phyloP scores from a whole-genome alignment of 2,113 vertebrate species.

The Tichodroma muraria region DNA sequence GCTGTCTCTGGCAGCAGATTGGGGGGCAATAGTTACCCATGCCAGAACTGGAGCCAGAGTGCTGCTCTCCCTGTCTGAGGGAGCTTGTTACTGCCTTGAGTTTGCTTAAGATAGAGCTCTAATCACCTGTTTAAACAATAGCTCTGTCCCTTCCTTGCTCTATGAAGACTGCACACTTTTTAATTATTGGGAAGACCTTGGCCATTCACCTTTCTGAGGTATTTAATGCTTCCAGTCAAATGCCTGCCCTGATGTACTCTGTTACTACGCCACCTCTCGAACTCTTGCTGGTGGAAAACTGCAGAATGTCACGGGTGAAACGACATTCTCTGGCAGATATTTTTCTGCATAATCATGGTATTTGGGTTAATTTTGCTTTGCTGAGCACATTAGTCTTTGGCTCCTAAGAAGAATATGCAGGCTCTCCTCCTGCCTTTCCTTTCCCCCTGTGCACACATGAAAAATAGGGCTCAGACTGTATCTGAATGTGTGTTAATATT shows the following conservation, averaged over 20 bases:
- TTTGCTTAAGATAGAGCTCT: constrained; percentile 59
- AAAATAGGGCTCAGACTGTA: neutral
- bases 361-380: constrained; percentile 65
- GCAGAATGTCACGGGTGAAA: constrained; percentile 45
- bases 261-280: constrained; percentile 68
- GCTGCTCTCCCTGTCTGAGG: neutral
- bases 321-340: constrained; percentile 58
- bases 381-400: constrained; percentile 44
- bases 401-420: neutral
- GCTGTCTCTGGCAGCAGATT: accelerated
- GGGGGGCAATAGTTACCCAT: neutral
- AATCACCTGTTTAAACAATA: constrained; percentile 59
- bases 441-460: neutral
- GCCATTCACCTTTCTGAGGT: constrained; percentile 65
- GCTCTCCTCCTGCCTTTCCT: neutral
- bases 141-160: constrained; percentile 47
- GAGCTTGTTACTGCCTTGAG: neutral
- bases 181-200: constrained; percentile 67
- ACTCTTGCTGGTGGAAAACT: constrained; percentile 49
- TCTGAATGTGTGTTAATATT: neutral
- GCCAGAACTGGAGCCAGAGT: neutral
- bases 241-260: constrained; percentile 66
- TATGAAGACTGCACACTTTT: constrained; percentile 64
- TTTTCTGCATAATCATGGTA: constrained; percentile 65
- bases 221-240: constrained; percentile 75